Conservation (phyloP, 2,888 invertebrate species). For the Scaptomyza reducta region DNA sequence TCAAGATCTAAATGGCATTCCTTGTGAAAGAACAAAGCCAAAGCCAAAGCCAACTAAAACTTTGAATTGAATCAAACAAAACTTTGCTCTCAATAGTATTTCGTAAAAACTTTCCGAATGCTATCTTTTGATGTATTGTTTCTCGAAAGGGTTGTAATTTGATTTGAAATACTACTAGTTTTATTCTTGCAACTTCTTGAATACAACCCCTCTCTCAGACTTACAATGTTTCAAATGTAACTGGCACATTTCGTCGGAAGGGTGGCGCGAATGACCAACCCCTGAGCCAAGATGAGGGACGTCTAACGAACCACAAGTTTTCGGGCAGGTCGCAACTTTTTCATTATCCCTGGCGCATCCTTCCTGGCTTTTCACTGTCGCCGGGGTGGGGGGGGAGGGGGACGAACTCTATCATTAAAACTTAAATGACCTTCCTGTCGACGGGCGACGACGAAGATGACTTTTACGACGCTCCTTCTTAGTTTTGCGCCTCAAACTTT, state of each 20-base stretch:
- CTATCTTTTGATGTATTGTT: constrained; percentile 11
- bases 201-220: background rate
- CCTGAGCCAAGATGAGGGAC: background rate
- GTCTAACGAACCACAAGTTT: constrained; percentile 41
- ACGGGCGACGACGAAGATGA: constrained; percentile 34
- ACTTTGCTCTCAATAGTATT: background rate
- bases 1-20: background rate
- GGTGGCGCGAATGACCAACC: background rate
- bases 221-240: constrained; percentile 15
- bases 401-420: constrained; percentile 77
- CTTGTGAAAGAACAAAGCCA: background rate
- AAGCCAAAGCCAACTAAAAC: constrained; percentile 7
- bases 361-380: constrained; percentile 44
- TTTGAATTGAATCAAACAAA: background rate
- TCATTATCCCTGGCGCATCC: constrained; percentile 59
- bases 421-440: constrained; percentile 78
- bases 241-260: constrained; percentile 1
- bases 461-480: constrained; percentile 51
- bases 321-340: constrained; percentile 40
- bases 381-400: constrained; percentile 21
- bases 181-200: background rate
- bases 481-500: constrained; percentile 59
- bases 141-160: constrained; percentile 4
- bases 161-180: constrained; percentile 2
- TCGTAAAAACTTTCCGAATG: background rate